Evolutionary conservation across 2,888 invertebrate genomes (phyloP).

Genomic region (Sphinx pinastri): DNA sequence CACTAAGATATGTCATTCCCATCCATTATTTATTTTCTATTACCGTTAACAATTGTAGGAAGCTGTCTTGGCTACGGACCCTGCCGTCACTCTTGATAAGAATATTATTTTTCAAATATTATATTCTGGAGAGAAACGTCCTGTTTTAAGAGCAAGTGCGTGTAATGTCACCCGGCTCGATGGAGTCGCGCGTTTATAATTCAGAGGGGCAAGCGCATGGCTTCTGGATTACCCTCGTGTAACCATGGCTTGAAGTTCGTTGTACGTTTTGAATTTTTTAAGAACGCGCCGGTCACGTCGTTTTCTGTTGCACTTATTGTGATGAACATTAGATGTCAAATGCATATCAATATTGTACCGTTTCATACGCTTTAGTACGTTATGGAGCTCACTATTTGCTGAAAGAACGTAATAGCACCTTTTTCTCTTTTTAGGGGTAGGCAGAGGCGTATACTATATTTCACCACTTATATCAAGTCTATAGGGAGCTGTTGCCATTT

Average conservation of each 20-base stretch:
- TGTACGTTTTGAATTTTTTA: slow-evolving; percentile 16
- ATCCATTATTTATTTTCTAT: background rate
- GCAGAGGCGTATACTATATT: too few species aligned
- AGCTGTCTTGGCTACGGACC: too few species aligned
- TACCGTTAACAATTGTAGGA: too few species aligned
- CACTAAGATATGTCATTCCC: too few species aligned
- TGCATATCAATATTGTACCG: too few species aligned
- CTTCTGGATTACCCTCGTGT: slow-evolving; percentile 32
- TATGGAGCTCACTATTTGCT: too few species aligned
- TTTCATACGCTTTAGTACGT: too few species aligned
- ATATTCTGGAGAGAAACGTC: background rate
- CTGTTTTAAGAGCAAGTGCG: slow-evolving; percentile 13
- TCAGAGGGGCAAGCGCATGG: slow-evolving; percentile 34
- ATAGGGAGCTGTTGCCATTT: too few species aligned
- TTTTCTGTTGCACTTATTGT: slow-evolving; percentile 10
- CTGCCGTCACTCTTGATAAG: too few species aligned
- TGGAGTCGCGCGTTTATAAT: slow-evolving; percentile 33
- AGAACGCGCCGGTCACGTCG: background rate
- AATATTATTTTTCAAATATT: background rate
- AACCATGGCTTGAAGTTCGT: slow-evolving; percentile 25
- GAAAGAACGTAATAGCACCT: too few species aligned
- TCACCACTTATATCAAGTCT: too few species aligned
- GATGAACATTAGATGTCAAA: background rate
- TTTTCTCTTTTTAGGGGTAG: too few species aligned
- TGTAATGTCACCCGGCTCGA: slow-evolving; percentile 7